Base-by-base conservation (phyloP, 2,113 vertebrate genomes). In the Ovibos moschatus region DNA sequence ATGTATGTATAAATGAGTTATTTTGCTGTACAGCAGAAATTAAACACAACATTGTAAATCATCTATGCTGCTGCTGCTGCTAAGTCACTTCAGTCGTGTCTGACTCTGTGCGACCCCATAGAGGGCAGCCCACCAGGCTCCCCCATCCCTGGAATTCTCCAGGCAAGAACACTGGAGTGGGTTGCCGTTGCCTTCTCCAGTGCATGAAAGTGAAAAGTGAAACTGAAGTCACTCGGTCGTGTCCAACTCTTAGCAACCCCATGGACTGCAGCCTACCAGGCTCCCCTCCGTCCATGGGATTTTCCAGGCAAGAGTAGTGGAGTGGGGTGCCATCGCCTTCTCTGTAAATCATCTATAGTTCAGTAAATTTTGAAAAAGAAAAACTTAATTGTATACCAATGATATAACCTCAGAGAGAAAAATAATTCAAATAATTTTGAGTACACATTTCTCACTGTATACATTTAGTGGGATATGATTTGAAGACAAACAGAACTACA, bases 381-480 rank as follows among this genome's bases (percentile, higher is more conserved):
- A 45, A 78, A 47, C 15, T 60, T 91, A 60, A n/a, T 45, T 91
- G 30, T 19, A 36, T 51, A 62, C 60, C 45, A 81, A 33, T 90
- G 51, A 58, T 45, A 91, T 36, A 81, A 50, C 33, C 15, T 81
- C 57, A 64, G 89, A 82, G 19, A 58, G 45, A 91, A 82, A 90
- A 81, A 60, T 16, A 81, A 81, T 47, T 90, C 21, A 78, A 91
- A 27, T 91, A 81, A 40, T 57, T 82, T 28, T 64, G 23, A 62
- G 45, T 79, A 62, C 76, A 51, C 33, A 27, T 47, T 62, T 91
- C 9, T 51, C 45, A 82, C 76, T 64, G 76, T 40, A 62, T 33
- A 21, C 45, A 90, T 78, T 89, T 78, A 50, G 43, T 60, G 30
- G 8, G 45, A 60, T 81, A 36, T 21, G 11, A 81, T 51, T 62